Base-by-base conservation (phyloP, 2,797 vertebrate species). In the Artibeus jamaicensis region DNA sequence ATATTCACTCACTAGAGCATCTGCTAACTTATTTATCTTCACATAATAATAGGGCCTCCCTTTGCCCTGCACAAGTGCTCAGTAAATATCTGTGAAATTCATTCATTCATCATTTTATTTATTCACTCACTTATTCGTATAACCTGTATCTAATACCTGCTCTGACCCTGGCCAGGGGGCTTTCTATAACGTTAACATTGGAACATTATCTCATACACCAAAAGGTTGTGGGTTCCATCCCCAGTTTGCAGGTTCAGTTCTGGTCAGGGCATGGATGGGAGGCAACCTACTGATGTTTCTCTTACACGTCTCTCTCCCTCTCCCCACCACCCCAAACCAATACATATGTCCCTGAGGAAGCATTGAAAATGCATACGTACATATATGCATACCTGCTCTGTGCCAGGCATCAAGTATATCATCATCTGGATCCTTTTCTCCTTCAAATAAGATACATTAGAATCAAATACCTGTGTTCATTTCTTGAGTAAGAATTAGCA, bases 341-440 rank as follows among this genome's bases (percentile, higher is more conserved):
- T n/a, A 65, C 14, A n/a, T 65, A 65, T 16, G n/a, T 65, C 6
- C 6, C 15, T 26, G 12, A 62, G 32, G 16, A 65, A 65, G 15
- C 14, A n/a, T 65, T n/a, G n/a, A 65, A 65, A 62, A 32, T 62
- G 19, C 59, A n/a, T n/a, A 7, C 29, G 5, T 65, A 18, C 32
- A n/a, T n/a, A n/a, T 5, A 8, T 65, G 32, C 62, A 90, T 48
- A 78, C 18, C 18, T 76, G 26, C 9, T 57, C 62, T 74, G 32
- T 89, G 14, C 29, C 22, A 79, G 15, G 22, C 21, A 79, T 90
- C 50, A 90, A 34, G 26, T 50, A 83, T 57, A 86, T 79, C 79
- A 94, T 73, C 37, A 76, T 62, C 87, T 92, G 53, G n/a, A 55
- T 94, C 14, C 81, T 85, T 92, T 92, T 70, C 48, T 81, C 46